These are phyloP conservation scores for Zalophus californianus DNA, from an alignment of 2,797 vertebrate genomes.

Conservation along the genomic window DNA sequence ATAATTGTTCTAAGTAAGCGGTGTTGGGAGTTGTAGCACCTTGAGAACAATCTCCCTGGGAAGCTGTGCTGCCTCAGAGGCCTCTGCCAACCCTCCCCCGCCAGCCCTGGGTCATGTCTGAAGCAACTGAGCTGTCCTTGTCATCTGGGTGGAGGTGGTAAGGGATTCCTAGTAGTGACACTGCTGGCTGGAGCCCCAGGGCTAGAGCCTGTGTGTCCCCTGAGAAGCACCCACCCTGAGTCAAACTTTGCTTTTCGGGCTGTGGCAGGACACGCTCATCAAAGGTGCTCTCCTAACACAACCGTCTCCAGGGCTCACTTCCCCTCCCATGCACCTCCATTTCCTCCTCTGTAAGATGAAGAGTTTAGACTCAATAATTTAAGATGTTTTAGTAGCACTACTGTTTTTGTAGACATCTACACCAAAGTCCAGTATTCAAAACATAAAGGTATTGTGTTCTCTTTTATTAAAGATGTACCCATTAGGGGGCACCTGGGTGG, in stretches of 20 bases:
- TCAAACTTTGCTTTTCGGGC: neutral
- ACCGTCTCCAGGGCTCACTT: neutral
- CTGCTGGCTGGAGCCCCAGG: neutral
- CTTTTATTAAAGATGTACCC: neutral
- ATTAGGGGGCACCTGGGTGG: neutral
- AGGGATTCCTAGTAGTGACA: neutral
- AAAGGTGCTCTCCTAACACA: neutral
- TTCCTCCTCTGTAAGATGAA: neutral
- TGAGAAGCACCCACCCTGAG: neutral
- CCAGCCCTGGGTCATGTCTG: neutral
- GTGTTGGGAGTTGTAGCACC: neutral
- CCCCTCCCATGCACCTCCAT: neutral
- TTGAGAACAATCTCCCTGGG: neutral
- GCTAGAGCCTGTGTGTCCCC: neutral
- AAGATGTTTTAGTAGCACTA: neutral
- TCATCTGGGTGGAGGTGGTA: neutral
- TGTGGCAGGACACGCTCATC: neutral
- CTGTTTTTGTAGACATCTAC: neutral
- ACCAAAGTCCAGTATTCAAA: slow-evolving; percentile 5
- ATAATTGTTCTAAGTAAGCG: neutral
- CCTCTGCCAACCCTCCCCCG: neutral
- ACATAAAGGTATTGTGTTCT: neutral
- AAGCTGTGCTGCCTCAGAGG: neutral
- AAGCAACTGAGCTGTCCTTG: neutral
- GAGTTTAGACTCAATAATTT: neutral